phyloP scores from a whole-genome alignment of 2,113 vertebrate genomes.

The Syngnathus typhle region DNA sequence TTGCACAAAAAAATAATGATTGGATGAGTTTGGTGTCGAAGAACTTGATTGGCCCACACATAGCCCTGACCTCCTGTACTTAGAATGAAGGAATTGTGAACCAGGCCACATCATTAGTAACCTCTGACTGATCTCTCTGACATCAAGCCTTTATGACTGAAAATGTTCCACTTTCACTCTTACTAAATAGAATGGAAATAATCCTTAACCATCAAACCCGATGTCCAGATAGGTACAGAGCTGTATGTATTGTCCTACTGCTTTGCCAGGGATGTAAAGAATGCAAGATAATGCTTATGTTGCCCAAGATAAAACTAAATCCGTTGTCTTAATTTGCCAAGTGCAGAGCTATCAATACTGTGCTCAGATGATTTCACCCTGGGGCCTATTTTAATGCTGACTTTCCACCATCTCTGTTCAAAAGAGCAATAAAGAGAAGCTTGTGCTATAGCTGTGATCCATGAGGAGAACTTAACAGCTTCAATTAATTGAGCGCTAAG shows the following conservation, averaged over 20 bases:
- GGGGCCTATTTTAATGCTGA: not conserved
- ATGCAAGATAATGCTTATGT: not conserved
- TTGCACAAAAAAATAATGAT: not conserved
- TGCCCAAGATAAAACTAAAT: not conserved
- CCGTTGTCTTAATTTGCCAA: constrained; percentile 6
- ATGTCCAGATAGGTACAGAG: not conserved
- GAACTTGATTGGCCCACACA: not conserved
- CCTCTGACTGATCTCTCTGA: not conserved
- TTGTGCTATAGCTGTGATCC: not conserved
- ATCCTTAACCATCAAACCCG: not conserved
- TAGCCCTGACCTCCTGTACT: not conserved
- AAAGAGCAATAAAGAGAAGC: not conserved
- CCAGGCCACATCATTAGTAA: not conserved
- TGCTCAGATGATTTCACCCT: constrained; percentile 1
- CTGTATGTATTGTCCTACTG: not conserved
- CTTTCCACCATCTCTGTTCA: not conserved
- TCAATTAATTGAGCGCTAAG: constrained; percentile 1
- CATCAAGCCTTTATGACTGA: not conserved
- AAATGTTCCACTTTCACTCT: not conserved
- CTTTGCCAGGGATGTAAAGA: not conserved
- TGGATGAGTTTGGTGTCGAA: not conserved
- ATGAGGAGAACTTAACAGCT: constrained; percentile 1
- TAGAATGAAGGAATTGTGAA: not conserved
- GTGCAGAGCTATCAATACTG: not conserved
- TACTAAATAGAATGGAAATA: not conserved